Evolutionary conservation across 2,113 vertebrate genomes (phyloP).

Genomic region (Tonatia bakeri): DNA sequence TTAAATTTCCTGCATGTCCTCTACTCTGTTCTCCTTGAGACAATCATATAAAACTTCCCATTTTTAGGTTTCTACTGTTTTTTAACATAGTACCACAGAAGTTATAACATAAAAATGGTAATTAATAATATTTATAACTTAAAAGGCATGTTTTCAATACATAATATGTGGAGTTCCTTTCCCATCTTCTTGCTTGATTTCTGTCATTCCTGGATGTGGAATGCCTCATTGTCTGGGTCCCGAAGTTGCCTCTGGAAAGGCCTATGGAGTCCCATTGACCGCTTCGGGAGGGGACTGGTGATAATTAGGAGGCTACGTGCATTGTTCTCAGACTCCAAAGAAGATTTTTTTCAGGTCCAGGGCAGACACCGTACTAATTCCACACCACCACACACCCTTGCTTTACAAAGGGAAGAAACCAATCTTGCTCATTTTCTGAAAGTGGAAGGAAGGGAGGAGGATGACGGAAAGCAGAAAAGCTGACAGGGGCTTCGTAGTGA

Average conservation of each 20-base stretch:
- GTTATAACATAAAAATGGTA: slow-evolving; percentile 7
- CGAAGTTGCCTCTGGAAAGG: neutral
- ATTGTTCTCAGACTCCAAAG: neutral
- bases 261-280: neutral
- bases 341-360: neutral
- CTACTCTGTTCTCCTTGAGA: neutral
- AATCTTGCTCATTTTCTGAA: neutral
- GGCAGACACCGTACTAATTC: neutral
- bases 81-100: neutral
- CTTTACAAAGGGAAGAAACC: neutral
- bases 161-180: neutral
- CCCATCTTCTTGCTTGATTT: neutral
- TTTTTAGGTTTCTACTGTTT: neutral
- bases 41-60: neutral
- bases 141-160: neutral
- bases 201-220: neutral
- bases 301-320: neutral
- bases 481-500: neutral
- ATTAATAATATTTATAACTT: slow-evolving; percentile 14
- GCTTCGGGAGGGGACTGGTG: neutral
- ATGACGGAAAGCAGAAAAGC: neutral
- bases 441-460: neutral
- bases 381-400: neutral
- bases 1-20: neutral
- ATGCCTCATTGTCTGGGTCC: neutral